Evolutionary conservation across 1,140 invertebrate genomes (phyloP).

Genomic region (Xylocopa sonorina): DNA sequence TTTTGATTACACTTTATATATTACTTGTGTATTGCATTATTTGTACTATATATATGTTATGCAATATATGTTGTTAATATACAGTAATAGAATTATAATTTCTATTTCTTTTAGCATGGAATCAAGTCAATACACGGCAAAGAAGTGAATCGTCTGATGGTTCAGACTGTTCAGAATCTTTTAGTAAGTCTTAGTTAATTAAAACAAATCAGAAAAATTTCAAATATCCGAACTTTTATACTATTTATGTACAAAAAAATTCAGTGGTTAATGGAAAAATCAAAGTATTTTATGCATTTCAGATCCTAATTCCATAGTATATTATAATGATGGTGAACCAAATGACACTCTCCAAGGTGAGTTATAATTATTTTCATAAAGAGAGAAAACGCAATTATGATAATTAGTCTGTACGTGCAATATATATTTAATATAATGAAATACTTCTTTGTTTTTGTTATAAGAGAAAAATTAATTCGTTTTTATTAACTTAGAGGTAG

Average conservation of each 20-base stretch:
- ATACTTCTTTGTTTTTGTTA: too few relatives aligned
- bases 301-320: conserved; percentile 81
- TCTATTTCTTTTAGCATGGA: conserved; percentile 73
- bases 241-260: not conserved
- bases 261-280: too few relatives aligned
- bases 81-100: conserved; percentile 25
- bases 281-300: conserved; percentile 45
- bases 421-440: too few relatives aligned
- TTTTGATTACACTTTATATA: too few relatives aligned
- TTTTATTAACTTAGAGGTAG: not conserved
- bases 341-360: conserved; percentile 84
- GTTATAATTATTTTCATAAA: not conserved
- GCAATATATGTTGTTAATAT: conserved; percentile 28
- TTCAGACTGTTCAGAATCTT: conserved; percentile 71
- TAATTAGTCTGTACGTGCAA: not conserved
- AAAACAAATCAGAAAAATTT: not conserved
- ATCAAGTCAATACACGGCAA: conserved; percentile 72
- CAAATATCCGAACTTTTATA: too few relatives aligned
- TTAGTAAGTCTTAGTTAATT: conserved; percentile 59
- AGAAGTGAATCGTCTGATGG: conserved; percentile 69
- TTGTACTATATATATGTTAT: conserved; percentile 3
- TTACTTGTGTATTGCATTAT: too few relatives aligned
- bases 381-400: not conserved
- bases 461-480: too few relatives aligned
- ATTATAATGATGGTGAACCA: conserved; percentile 88